Conservation (phyloP, 2,797 vertebrate genomes). For the Alcedo atthis region DNA sequence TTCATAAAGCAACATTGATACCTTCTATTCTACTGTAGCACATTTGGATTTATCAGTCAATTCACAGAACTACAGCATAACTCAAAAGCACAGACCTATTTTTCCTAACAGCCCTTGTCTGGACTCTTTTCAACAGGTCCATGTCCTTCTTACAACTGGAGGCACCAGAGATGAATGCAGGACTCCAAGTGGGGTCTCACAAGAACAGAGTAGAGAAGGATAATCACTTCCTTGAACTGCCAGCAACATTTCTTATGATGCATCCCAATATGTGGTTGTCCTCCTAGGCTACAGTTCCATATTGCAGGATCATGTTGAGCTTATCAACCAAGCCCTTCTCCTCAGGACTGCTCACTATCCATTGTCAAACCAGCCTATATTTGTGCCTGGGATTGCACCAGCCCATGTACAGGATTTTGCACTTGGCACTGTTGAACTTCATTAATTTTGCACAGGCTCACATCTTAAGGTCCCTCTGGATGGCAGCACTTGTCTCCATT, state of each 20-base stretch:
- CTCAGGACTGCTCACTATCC: not conserved
- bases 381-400: not conserved
- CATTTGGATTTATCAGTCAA: not conserved
- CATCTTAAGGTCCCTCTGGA: not conserved
- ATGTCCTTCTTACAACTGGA: not conserved
- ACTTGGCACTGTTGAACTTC: not conserved
- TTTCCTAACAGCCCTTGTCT: not conserved
- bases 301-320: not conserved
- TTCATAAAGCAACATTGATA: not conserved
- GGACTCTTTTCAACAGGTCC: not conserved
- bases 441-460: not conserved
- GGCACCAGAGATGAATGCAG: not conserved
- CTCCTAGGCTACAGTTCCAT: not conserved
- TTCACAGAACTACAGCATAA: not conserved
- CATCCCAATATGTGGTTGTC: not conserved
- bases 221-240: not conserved
- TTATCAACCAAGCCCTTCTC: not conserved
- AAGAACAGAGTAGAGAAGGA: not conserved
- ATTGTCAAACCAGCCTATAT: not conserved
- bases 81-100: not conserved
- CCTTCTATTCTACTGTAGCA: not conserved
- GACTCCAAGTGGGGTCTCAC: not conserved
- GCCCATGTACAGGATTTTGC: not conserved
- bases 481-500: too few relatives aligned
- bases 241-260: not conserved